Percentiles rank a stretch among this genome's conserved stretches.
Conservation (phyloP, 2,888 invertebrate genomes). For the Drosophila anceps region DNA sequence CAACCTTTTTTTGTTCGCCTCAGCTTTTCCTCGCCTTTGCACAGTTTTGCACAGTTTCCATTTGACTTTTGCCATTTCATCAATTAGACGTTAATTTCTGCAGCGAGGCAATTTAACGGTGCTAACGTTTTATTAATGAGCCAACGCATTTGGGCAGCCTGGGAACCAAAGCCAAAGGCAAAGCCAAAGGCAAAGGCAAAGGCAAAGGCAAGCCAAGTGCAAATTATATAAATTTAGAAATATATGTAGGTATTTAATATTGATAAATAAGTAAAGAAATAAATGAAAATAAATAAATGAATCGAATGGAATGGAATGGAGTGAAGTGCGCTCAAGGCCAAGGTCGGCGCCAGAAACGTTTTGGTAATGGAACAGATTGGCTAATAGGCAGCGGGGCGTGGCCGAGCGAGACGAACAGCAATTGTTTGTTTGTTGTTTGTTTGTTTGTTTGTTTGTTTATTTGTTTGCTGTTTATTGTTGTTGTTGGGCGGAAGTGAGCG, state of each 20-base stretch:
- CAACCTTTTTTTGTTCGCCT: conserved; percentile 49
- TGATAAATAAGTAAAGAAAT: neutral
- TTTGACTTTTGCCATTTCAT: conserved; percentile 63
- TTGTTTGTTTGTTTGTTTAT: conserved; percentile 2
- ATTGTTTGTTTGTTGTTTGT: neutral
- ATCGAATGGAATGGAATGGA: neutral
- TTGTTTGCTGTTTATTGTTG: conserved; percentile 26
- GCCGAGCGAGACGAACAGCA: conserved; percentile 20
- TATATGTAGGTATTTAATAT: neutral
- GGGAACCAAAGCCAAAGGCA: conserved; percentile 44
- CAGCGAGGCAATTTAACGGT: conserved; percentile 63
- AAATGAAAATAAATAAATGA: neutral
- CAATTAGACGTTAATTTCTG: conserved; percentile 79
- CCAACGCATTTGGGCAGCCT: conserved; percentile 66
- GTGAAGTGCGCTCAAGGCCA: conserved; percentile 44
- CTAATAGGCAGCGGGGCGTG: conserved; percentile 27
- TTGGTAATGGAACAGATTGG: conserved; percentile 43
- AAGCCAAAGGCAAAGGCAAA: neutral
- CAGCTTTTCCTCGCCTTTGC: conserved; percentile 10
- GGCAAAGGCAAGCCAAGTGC: neutral
- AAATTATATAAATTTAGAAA: neutral
- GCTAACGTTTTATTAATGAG: conserved; percentile 77
- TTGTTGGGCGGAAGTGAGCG: conserved; percentile 62
- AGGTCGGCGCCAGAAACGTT: conserved; percentile 52
- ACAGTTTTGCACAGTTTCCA: conserved; percentile 22